phyloP scores from a whole-genome alignment of 30 jellyfish, hydroid and myxozoan species.

The Cassiopea andromeda region DNA sequence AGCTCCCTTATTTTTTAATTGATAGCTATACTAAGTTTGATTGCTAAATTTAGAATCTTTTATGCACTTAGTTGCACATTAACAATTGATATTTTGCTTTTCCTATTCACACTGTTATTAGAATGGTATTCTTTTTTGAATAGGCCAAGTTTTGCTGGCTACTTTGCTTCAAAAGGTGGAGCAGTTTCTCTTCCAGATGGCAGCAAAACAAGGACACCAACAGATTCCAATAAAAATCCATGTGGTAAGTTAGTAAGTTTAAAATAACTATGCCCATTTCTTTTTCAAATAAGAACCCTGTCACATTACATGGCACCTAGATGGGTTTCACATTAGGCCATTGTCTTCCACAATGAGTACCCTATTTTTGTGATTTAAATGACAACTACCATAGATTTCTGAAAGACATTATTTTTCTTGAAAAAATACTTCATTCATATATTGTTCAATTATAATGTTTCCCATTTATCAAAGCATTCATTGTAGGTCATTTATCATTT shows the following conservation, averaged over 20 bases:
- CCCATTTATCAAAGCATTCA: too few species aligned
- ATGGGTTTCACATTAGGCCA: too few species aligned
- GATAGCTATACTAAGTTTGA: too few species aligned
- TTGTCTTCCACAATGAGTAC: too few species aligned
- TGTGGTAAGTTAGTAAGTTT: slow-evolving; percentile 40
- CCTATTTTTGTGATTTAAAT: too few species aligned
- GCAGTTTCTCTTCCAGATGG: slow-evolving; percentile 88
- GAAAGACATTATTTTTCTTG: too few species aligned
- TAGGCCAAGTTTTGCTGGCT: slow-evolving; percentile 97
- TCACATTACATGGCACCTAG: not conserved
- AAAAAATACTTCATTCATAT: too few species aligned
- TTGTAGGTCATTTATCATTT: too few species aligned
- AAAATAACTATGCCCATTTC: not conserved
- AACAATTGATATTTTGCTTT: not conserved
- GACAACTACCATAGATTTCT: too few species aligned
- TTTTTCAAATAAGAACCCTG: not conserved
- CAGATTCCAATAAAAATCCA: slow-evolving; percentile 29
- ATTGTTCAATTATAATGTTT: too few species aligned
- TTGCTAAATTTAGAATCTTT: not conserved
- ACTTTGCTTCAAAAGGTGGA: slow-evolving; percentile 92
- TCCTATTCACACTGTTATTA: not conserved
- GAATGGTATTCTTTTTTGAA: not conserved
- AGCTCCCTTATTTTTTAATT: too few species aligned
- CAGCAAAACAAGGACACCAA: slow-evolving; percentile 64
- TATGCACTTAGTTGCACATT: not conserved